Evolutionary conservation across 2,797 vertebrate genomes (phyloP), one percentile per base, ranked within the genome.

Genomic region (Zalophus californianus): DNA sequence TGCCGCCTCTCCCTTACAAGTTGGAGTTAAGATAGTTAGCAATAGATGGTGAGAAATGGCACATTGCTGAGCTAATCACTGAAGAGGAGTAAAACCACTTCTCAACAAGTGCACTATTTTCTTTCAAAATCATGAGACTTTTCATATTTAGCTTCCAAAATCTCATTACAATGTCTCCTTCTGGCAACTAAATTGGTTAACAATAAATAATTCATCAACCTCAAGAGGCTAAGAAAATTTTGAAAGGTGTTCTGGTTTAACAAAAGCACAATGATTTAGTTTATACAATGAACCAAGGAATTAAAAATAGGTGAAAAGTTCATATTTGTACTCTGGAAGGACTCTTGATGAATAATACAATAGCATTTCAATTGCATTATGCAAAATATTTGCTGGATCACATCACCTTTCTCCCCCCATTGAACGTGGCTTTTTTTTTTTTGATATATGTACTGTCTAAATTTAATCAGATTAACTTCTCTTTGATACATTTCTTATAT

Each of bases 221-320:
- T 95, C 70, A 58, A 86, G 91, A 94, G 96, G 60, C 93, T 77
- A 68, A 94, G 86, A 79, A 86, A 96, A 84, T 38, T 82, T 20
- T 73, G 50, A 90, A 95, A 93, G 89, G 75, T 93, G 50, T 84
- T 94, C 64, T 85, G 11, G 32, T 73, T 96, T 94, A 91, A 90
- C 48, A 70, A 89, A 96, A 90, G 5, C 15, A 9, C 38, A 82
- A 48, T 73, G 54, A 38, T 56, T 89, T 91, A 38, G 25, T 77
- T 87, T 90, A 91, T 68, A 25, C 44, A 89, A 77, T 29, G 18
- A 91, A 35, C 68, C n/a, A 80, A 15, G 32, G 52, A 87, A 88
- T 90, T 83, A 88, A 96, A 88, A 96, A 84, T 44, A 96, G 62
- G 86, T 82, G n/a, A 90, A 96, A 94, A 93, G 96, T 92, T 97